Base-by-base conservation (phyloP, 2,888 invertebrate species). In the Scrobipalpa atriplicella region DNA sequence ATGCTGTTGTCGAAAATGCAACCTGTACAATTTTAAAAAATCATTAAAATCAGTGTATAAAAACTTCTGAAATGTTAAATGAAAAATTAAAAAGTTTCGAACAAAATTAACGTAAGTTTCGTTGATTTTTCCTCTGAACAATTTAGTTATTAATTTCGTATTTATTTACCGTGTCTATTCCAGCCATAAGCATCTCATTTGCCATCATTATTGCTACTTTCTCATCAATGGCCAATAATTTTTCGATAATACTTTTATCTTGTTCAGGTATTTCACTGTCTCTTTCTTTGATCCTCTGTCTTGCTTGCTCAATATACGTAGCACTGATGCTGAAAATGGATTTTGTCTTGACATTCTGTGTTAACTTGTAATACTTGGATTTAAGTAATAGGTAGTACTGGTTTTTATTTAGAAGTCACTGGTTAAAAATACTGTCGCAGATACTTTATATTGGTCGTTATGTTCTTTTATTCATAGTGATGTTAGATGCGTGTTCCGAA, bases 111-210 rank as follows among this genome's bases (percentile, higher is more conserved):
- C 29, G 29, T 29, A 29, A 3, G 29, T 29, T 29, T 41, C 41
- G 9, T 13, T 41, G 41, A 41, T 11, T 2, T 41, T 41, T 41
- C 8, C n/a, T 2, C 41, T 11, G 9, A 11, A 11, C 13, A 41
- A 11, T 11, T 13, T 41, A 2, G 9, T 41, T 41, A 51, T 8
- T 16, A 9, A 3, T 16, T 51, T 51, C 3, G n/a, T 51, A 2
- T 16, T 3, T 36, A 56, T 56, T 56, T 89, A 97, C 96, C 65
- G 96, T 96, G 79, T 96, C 96, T 51, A 95, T 93, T 66, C 96
- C 96, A 58, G 95, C 96, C 61, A 94, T 85, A 38, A 96, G 75
- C 94, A 96, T 94, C 79, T 96, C 96, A 72, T 94, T 92, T 0
- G 95, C 95, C 94, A 96, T 95, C 72, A 94, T 93, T 36, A 94